Percentiles rank a stretch among this genome's conserved stretches.
These are phyloP conservation scores for Sycobia sp. DNA, from an alignment of 1,140 invertebrate genomes.

Conservation along the genomic window DNA sequence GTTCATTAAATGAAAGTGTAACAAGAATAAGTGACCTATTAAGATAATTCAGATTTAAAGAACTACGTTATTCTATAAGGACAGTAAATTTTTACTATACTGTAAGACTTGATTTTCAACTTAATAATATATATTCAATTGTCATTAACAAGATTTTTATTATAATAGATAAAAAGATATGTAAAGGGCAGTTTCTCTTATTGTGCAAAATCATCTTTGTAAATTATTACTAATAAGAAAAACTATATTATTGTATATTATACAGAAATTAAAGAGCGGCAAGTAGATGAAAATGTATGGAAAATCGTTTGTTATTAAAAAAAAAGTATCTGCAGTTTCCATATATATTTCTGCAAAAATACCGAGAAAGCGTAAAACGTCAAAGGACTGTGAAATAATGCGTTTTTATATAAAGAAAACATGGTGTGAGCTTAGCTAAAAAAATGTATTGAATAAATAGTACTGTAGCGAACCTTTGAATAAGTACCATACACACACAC, in stretches of 20 bases:
- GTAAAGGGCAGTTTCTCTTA: not conserved
- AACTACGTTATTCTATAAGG: no score
- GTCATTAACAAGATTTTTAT: no score
- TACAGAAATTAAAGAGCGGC: not conserved
- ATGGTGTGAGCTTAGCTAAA: slow-evolving; percentile 1
- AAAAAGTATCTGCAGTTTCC: not conserved
- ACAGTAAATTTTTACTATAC: no score
- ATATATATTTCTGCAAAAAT: slow-evolving; percentile 1
- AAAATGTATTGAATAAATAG: no score
- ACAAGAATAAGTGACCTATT: no score
- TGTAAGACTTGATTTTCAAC: not conserved
- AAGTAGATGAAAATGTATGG: slow-evolving; percentile 7
- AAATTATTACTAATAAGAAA: not conserved
- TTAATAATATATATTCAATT: not conserved
- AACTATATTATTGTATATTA: no score
- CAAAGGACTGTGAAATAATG: slow-evolving; percentile 1
- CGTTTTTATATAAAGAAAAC: slow-evolving; percentile 1
- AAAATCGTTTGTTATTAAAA: not conserved
- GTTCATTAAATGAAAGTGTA: no score
- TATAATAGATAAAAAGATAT: no score
- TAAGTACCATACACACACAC: no score
- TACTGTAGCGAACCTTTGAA: no score
- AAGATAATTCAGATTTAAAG: no score
- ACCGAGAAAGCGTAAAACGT: not conserved
- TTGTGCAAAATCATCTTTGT: not conserved